Evolutionary conservation across 2,113 vertebrate genomes (phyloP).

Genomic region (Echinops telfairi): DNA sequence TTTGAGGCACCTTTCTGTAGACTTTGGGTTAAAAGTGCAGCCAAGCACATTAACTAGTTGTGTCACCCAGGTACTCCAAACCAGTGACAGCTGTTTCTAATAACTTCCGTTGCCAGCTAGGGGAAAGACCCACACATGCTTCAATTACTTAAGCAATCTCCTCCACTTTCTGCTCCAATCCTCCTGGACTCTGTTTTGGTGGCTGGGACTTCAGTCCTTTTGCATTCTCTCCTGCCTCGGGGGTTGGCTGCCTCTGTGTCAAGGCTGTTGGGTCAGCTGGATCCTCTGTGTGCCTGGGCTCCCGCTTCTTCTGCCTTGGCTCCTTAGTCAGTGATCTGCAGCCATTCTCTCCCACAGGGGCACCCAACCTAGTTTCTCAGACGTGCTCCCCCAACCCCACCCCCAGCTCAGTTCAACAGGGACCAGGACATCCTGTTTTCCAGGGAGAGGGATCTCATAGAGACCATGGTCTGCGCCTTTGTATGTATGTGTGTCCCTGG

Average conservation of each 20-base stretch:
- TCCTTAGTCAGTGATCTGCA: background rate
- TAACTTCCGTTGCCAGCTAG: background rate
- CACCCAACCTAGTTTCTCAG: background rate
- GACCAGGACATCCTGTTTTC: background rate
- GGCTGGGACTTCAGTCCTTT: background rate
- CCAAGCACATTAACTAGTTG: background rate
- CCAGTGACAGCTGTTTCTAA: background rate
- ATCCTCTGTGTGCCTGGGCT: background rate
- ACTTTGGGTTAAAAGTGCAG: background rate
- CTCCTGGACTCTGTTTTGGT: background rate
- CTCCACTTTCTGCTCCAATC: background rate
- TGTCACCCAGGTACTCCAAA: background rate
- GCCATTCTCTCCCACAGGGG: background rate
- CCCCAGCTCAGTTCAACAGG: background rate
- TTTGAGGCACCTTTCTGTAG: no score
- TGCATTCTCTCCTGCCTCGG: background rate
- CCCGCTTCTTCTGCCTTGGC: background rate
- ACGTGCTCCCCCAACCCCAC: no score
- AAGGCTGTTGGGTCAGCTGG: background rate
- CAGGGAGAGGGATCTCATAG: background rate
- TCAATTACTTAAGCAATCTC: background rate
- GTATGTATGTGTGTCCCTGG: background rate
- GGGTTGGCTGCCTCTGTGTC: background rate
- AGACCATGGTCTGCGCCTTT: background rate
- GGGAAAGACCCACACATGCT: background rate